Evolutionary conservation across 2,797 vertebrate species (phyloP).

Genomic region (Leontocebus nigricollis): DNA sequence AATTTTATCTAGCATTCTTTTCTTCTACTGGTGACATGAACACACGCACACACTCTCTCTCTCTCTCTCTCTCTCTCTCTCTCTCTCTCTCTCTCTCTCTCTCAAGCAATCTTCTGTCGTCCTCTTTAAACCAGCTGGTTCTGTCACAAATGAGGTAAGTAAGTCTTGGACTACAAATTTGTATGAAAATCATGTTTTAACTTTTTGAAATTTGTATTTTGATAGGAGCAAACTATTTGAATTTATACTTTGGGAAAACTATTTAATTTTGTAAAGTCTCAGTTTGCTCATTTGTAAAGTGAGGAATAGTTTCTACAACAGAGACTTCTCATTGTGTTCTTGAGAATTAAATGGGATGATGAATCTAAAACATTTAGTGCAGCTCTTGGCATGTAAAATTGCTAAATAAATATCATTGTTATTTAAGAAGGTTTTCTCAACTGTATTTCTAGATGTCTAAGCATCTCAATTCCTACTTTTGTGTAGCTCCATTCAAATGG

Average conservation of each 20-base stretch:
- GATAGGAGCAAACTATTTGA: not conserved
- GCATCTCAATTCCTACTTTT: not conserved
- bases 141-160: not conserved
- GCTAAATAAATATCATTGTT: not conserved
- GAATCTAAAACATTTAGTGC: not conserved
- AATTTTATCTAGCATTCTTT: not conserved
- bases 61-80: no score
- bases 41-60: no score
- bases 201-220: slow-evolving; percentile 40
- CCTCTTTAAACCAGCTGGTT: not conserved
- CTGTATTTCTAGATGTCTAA: not conserved
- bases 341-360: not conserved
- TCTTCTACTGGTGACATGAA: not conserved
- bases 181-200: not conserved
- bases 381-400: not conserved
- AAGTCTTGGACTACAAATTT: slow-evolving; percentile 2
- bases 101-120: not conserved
- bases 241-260: not conserved
- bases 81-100: no score
- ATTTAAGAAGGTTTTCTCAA: slow-evolving; percentile 29
- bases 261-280: not conserved
- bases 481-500: not conserved
- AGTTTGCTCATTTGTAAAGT: not conserved
- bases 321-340: not conserved
- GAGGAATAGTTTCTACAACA: slow-evolving; percentile 18